Base-by-base conservation (phyloP, 2,888 invertebrate species). In the Hipparchia sbordonii region DNA sequence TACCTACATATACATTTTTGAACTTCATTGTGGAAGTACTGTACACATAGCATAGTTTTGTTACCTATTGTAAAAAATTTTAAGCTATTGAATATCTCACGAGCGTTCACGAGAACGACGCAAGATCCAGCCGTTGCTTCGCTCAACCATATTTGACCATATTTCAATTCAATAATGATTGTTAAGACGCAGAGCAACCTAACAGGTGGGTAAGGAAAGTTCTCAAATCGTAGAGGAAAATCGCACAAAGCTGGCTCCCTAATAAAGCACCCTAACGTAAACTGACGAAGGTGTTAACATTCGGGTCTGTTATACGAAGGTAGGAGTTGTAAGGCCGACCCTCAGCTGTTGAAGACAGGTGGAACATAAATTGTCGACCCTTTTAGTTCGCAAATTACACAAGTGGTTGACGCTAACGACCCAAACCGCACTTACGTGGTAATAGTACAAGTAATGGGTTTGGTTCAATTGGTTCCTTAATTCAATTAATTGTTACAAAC, bases 351-450 rank as follows among this genome's bases (percentile, higher is more conserved):
- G 77, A 79, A 81, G 89, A 89, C 90, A 89, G 87, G 88, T 89
- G 84, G 82, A 85, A 87, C 85, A 88, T 92, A 90, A 89, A 90
- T 90, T 88, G 81, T 79, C 79, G 80, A 85, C 87, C 89, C 87
- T 88, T 89, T 88, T 82, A 85, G 84, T 84, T 80, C 81, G 83
- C 84, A 84, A 85, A 87, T 86, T 86, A 87, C 86, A 84, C 86
- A 88, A 88, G 86, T 88, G 84, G 84, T 85, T 81, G 76, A 33
- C 68, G 70, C 79, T 84, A 86, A 84, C 81, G 81, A 83, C 76
- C 80, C 80, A 82, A 84, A 79, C 82, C 77, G 74, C 78, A 77
- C 73, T 73, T 74, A 74, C 67, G 65, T 70, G 59, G 67, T 76
- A 75, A 77, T 76, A 61, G 70, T 77, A 48, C 48, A 77, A 74